Evolutionary conservation across 2,797 vertebrate species (phyloP).

Genomic region (Siniperca obscura): DNA sequence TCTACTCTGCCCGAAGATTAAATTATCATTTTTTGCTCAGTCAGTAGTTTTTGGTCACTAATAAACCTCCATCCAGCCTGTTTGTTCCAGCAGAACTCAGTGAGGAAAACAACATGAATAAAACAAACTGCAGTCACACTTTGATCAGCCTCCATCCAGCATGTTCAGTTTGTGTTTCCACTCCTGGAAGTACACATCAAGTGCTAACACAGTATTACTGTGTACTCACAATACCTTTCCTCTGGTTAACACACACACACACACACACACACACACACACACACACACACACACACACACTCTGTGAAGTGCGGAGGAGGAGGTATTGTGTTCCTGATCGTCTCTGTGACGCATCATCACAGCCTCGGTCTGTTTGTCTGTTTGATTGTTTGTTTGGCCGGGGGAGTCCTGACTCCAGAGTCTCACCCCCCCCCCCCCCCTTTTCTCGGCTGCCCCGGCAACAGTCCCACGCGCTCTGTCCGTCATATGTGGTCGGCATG

Average conservation of each 20-base stretch:
- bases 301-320: slow-evolving; percentile 16
- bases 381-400: slow-evolving; percentile 26
- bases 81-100: slow-evolving; percentile 34
- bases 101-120: slow-evolving; percentile 8
- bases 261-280: background rate
- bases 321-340: slow-evolving; percentile 29
- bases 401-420: slow-evolving; percentile 26
- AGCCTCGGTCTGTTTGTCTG: slow-evolving; percentile 28
- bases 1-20: background rate
- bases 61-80: slow-evolving; percentile 15
- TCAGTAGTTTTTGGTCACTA: slow-evolving; percentile 22
- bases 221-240: slow-evolving; percentile 2
- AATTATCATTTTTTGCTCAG: background rate
- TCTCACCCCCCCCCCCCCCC: background rate
- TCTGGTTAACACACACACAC: background rate
- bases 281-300: background rate
- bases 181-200: background rate
- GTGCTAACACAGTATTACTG: background rate
- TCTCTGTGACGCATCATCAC: slow-evolving; percentile 20
- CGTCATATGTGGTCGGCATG: slow-evolving; percentile 50
- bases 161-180: slow-evolving; percentile 17
- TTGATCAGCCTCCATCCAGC: slow-evolving; percentile 23
- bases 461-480: slow-evolving; percentile 61
- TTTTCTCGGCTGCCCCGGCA: slow-evolving; percentile 28
- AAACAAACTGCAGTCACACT: background rate